Base-by-base conservation (phyloP, 2,797 vertebrate species). In the Hydrolagus colliei region DNA sequence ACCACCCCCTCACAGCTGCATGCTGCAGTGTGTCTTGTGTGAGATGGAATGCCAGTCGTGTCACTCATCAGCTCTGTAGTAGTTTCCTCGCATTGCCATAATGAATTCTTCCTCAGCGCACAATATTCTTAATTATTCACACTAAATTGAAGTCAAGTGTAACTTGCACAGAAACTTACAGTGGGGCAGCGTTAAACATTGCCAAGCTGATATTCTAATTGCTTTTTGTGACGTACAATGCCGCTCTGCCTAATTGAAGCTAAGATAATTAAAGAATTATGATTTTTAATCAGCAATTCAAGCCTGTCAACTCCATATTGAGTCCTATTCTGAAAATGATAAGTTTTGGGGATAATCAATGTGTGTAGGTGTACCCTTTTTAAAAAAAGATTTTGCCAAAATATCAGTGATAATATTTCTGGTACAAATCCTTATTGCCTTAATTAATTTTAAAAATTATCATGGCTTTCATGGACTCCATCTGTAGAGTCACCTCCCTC, bases 71-170 rank as follows among this genome's bases (percentile, higher is more conserved):
- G 32, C 65, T 68, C 32, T 71, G 16, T 16, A 32, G n/a, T 62
- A 67, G 41, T 52, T 52, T 52, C 41, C 41, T 52, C 11, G 18
- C 10, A 18, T 10, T n/a, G n/a, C 68, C 63, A 84, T 32, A 71
- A 27, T 68, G 0, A 20, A 84, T 67, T 68, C 32, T 71, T 68
- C 16, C 18, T 41, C 11, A 18, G 32, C 9, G 11, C 22, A 18
- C 62, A 32, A n/a, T 35, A 16, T 9, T 82, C 62, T 82, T 82
- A 82, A 82, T 82, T 84, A 61, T 71, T 52, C 20, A 20, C 32
- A 71, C 16, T 35, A 11, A 71, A 71, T 68, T 84, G 27, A 32
- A 52, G 32, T 32, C 32, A 20, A 41, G 65, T 84, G 67, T 82
- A 63, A 32, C 14, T 35, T 63, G 67, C 9, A 62, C 8, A 32